phyloP scores from a whole-genome alignment of 1,140 invertebrate genomes.

The Tenebrio molitor region DNA sequence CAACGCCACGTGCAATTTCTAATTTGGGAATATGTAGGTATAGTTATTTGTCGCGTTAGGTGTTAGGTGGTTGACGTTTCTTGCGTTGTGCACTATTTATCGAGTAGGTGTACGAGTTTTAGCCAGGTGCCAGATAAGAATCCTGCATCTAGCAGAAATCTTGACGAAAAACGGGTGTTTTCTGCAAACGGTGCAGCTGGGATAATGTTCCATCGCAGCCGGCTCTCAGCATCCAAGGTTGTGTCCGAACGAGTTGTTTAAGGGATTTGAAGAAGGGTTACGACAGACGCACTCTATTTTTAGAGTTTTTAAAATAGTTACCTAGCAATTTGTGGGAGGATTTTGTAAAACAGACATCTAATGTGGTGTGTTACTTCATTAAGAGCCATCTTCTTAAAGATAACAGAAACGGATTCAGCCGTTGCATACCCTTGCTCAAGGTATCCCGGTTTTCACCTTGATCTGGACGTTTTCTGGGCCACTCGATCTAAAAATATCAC shows the following conservation, averaged over 20 bases:
- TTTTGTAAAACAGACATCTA: conserved; percentile 56
- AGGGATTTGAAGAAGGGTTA: conserved; percentile 54
- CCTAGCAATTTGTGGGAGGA: conserved; percentile 58
- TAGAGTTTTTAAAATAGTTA: conserved; percentile 60
- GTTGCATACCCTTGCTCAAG: conserved; percentile 35
- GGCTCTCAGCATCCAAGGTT: too few species aligned
- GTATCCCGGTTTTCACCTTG: conserved; percentile 11
- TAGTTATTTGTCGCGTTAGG: not conserved
- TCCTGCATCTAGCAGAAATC: not conserved
- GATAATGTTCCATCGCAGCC: conserved; percentile 26
- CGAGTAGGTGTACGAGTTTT: not conserved
- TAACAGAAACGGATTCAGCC: conserved; percentile 24
- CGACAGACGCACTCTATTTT: conserved; percentile 57
- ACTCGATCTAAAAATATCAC: conserved; percentile 13
- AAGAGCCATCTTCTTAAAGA: conserved; percentile 46
- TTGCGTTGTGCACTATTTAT: conserved; percentile 3
- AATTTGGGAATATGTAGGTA: conserved; percentile 28
- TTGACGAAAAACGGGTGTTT: conserved; percentile 10
- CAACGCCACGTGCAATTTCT: conserved; percentile 13
- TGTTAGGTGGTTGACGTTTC: conserved; percentile 3
- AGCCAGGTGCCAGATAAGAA: conserved; percentile 33
- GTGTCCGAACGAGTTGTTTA: conserved; percentile 16
- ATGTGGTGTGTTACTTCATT: conserved; percentile 49
- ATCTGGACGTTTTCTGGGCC: conserved; percentile 23
- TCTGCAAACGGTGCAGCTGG: conserved; percentile 26